phyloP scores from a whole-genome alignment of 2,888 invertebrate species.

The Dicranocentrus wangi region DNA sequence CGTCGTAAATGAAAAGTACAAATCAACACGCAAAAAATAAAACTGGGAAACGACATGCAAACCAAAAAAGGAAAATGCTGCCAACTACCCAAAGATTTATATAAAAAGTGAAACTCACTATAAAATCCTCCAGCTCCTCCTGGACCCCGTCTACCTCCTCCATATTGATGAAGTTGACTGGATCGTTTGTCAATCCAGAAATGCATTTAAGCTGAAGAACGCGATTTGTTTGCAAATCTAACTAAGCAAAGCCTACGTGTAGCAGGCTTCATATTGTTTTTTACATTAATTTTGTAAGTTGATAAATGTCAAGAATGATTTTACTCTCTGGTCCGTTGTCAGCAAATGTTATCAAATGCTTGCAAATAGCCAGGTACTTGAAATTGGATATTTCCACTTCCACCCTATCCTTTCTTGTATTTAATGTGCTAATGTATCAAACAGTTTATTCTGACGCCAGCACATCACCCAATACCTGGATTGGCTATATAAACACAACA shows the following conservation, averaged over 20 bases:
- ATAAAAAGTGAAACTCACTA: too few species aligned
- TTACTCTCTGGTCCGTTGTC: background rate
- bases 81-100: background rate
- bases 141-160: constrained; percentile 56
- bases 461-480: too few species aligned
- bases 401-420: too few species aligned
- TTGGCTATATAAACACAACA: too few species aligned
- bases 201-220: constrained; percentile 56
- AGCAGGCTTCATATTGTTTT: background rate
- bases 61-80: background rate
- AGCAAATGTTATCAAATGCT: too few species aligned
- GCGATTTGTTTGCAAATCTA: background rate
- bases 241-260: background rate
- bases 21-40: constrained; percentile 1
- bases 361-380: too few species aligned
- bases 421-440: too few species aligned
- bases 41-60: background rate
- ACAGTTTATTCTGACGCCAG: too few species aligned
- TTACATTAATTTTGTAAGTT: background rate
- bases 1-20: too few species aligned
- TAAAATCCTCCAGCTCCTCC: constrained; percentile 64
- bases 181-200: constrained; percentile 70
- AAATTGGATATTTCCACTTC: too few species aligned
- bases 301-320: background rate
- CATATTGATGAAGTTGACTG: constrained; percentile 65